phyloP scores from a whole-genome alignment of 1,140 invertebrate species.

The Plectrocnemia conspersa region DNA sequence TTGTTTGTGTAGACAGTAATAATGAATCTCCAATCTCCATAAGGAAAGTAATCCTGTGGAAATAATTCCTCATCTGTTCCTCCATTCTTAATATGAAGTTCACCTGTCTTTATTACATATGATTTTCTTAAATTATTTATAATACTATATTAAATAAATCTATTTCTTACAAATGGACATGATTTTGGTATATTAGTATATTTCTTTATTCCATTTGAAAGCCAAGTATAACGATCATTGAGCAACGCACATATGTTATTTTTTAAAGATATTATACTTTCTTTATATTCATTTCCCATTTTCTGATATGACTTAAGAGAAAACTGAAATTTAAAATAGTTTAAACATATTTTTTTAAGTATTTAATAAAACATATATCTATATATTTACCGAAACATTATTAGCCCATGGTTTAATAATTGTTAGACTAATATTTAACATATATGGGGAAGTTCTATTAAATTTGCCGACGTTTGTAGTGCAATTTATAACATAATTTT shows the following conservation, averaged over 20 bases:
- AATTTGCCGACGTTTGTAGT: not conserved
- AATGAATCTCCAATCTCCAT: not conserved
- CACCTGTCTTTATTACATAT: not conserved
- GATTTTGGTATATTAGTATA: not conserved
- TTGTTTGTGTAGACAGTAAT: not conserved
- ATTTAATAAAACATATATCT: too few species aligned
- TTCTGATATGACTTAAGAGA: not conserved
- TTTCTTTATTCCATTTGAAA: not conserved
- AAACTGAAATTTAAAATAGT: slow-evolving; percentile 2
- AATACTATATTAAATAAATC: not conserved
- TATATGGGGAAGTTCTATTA: not conserved
- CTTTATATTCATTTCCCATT: not conserved
- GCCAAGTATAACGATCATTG: not conserved
- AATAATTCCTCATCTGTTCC: not conserved
- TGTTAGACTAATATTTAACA: too few species aligned
- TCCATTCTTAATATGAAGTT: not conserved
- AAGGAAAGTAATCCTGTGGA: not conserved
- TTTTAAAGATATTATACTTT: not conserved
- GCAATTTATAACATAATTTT: slow-evolving; percentile 9
- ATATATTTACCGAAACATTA: too few species aligned
- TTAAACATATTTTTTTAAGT: too few species aligned
- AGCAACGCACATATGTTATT: not conserved
- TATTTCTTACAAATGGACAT: not conserved
- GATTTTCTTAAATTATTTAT: not conserved
- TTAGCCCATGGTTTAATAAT: too few species aligned